Evolutionary conservation across 2,797 vertebrate genomes (phyloP), one percentile per base, ranked within the genome.

Genomic region (Pristis pectinata): DNA sequence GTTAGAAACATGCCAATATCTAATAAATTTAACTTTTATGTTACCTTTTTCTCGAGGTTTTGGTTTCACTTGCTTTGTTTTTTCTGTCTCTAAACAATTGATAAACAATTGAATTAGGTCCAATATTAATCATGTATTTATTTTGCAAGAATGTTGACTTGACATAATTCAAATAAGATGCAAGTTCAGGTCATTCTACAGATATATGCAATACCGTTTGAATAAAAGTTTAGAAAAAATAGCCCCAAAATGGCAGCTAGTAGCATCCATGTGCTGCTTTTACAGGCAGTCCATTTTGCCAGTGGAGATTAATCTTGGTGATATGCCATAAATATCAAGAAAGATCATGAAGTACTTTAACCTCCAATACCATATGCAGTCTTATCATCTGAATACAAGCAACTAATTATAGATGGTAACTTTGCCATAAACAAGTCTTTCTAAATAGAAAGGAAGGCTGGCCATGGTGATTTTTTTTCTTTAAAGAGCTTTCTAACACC

Each of bases 11-110:
- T 72, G 70, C 70, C 49, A 49, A 49, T 56, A 56, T 22, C 82
- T 89, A 15, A 89, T 19, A 89, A 17, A 1, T 17, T 89, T 89
- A 64, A 59, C n/a, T n/a, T 89, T 89, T 9, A 3, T 6, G 15
- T 37, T 89, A 89, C 85, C 85, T 89, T 89, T 89, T n/a, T 37
- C 85, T n/a, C 15, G n/a, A 61, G 34, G 5, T 89, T 89, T 61
- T 2, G 34, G 1, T 89, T 22, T 89, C 56, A 89, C 7, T 19
- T 89, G 13, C 56, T 89, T 89, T 59, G 22, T 8, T 6, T 44
- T 56, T 85, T 56, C 49, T 85, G 49, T 27, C 30, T 85, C 49
- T 85, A 85, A 34, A 85, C 70, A 72, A 67, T 41, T 67, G 19
- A 24, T 64, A 37, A 91, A 91, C 3, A 67, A 41, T 64, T 91